Conservation (phyloP, 2,888 invertebrate genomes). For the Liposcelis brunnea region DNA sequence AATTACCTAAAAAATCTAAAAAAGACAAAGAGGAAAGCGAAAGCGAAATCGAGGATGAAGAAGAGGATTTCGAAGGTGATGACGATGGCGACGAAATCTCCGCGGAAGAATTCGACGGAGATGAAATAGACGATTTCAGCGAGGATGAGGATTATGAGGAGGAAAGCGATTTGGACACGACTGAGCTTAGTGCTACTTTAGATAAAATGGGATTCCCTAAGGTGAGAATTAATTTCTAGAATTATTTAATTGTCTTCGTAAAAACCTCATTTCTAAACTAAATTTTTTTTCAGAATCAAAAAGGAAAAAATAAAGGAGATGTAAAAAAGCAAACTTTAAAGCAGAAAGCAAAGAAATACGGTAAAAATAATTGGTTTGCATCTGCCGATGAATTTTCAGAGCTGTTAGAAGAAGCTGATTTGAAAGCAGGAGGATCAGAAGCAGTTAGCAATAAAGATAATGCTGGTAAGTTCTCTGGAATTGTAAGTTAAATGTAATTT, state of each 20-base stretch:
- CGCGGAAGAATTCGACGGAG: conserved; percentile 20
- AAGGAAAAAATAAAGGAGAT: conserved; percentile 17
- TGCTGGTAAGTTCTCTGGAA: conserved; percentile 33
- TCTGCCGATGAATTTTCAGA: conserved; percentile 81
- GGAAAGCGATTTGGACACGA: conserved; percentile 20
- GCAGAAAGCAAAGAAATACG: conserved; percentile 13
- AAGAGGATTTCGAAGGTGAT: conserved; percentile 18
- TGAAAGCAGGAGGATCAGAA: conserved; percentile 48
- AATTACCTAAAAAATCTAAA: neutral
- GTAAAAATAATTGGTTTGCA: conserved; percentile 39
- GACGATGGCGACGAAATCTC: conserved; percentile 18
- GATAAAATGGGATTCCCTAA: conserved; percentile 6
- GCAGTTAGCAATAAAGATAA: conserved; percentile 59
- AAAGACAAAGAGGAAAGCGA: conserved; percentile 18
- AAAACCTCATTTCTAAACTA: no score
- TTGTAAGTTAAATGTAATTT: conserved; percentile 10
- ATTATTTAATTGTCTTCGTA: no score
- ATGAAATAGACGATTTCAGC: conserved; percentile 21
- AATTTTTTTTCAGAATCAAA: no score
- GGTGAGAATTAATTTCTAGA: no score
- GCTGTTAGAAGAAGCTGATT: conserved; percentile 65
- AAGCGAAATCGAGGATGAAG: conserved; percentile 28
- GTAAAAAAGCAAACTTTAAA: neutral
- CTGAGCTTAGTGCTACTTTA: conserved; percentile 21
- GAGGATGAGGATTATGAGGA: conserved; percentile 25